Evolutionary conservation across 30 jellyfish, hydroid and myxozoan genomes (phyloP).

Genomic region (Nemopilema nomurai): DNA sequence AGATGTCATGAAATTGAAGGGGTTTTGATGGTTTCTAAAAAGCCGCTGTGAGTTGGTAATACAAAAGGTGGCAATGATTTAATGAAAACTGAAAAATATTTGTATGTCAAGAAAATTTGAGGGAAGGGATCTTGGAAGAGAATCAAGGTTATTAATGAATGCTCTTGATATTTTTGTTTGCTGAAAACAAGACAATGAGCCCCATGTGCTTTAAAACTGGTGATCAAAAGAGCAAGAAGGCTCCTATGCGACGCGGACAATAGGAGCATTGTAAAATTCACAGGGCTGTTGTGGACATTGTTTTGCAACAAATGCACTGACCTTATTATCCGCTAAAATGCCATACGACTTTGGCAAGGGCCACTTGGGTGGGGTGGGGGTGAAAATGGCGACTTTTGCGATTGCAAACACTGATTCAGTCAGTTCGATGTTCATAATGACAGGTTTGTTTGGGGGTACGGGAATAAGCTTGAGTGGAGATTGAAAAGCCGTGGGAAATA

Average conservation of each 20-base stretch:
- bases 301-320: not conserved
- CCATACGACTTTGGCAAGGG: no score
- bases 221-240: conserved; percentile 56
- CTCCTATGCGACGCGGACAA: not conserved
- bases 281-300: not conserved
- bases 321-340: no score
- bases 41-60: no score
- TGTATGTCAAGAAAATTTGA: no score
- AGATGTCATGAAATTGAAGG: not conserved
- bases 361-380: no score
- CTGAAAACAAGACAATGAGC: conserved; percentile 4
- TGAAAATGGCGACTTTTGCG: no score
- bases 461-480: not conserved
- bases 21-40: no score
- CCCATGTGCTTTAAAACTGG: conserved; percentile 55
- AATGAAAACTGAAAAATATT: no score
- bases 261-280: no score
- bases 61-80: no score
- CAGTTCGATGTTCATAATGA: no score
- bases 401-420: no score
- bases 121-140: not conserved
- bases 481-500: not conserved
- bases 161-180: not conserved
- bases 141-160: not conserved
- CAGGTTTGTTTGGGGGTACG: not conserved